phyloP scores from a whole-genome alignment of 2,888 invertebrate genomes.

The Ophioninae sp. region DNA sequence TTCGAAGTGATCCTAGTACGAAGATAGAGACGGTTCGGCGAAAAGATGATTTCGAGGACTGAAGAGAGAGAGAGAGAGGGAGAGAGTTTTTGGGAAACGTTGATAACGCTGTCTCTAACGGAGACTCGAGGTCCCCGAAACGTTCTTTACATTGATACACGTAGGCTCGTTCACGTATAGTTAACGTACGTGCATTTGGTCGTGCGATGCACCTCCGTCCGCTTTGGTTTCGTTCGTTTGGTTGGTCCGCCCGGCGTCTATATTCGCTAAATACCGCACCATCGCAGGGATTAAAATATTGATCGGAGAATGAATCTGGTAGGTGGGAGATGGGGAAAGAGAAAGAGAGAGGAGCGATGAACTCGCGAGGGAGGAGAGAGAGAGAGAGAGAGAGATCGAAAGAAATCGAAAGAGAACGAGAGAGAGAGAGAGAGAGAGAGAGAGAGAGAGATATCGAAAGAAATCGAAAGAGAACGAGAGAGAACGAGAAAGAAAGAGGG shows the following conservation, averaged over 20 bases:
- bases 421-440: slow-evolving; percentile 28
- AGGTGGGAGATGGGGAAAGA: slow-evolving; percentile 47
- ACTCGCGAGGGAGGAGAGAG: slow-evolving; percentile 20
- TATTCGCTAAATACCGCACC: slow-evolving; percentile 79
- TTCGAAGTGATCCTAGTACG: too few species aligned
- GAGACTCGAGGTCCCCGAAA: too few species aligned
- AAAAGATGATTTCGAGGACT: too few species aligned
- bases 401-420: slow-evolving; percentile 18
- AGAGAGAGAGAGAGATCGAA: slow-evolving; percentile 15
- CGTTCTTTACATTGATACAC: not conserved
- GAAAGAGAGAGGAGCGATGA: slow-evolving; percentile 30
- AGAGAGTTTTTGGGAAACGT: too few species aligned
- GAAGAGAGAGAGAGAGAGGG: too few species aligned
- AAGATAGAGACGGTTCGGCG: too few species aligned
- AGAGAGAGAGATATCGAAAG: slow-evolving; percentile 43
- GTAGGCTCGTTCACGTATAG: too few species aligned
- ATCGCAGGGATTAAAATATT: slow-evolving; percentile 81
- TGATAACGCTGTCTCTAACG: too few species aligned
- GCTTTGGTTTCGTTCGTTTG: slow-evolving; percentile 36
- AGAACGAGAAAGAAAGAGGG: slow-evolving; percentile 19
- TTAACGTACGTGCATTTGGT: slow-evolving; percentile 38
- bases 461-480: slow-evolving; percentile 3
- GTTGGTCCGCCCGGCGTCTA: slow-evolving; percentile 64
- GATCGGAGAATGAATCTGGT: slow-evolving; percentile 74
- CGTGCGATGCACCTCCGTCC: slow-evolving; percentile 41